Conservation (phyloP, 2,888 invertebrate genomes). For the Pycnomerus fuliginosus region DNA sequence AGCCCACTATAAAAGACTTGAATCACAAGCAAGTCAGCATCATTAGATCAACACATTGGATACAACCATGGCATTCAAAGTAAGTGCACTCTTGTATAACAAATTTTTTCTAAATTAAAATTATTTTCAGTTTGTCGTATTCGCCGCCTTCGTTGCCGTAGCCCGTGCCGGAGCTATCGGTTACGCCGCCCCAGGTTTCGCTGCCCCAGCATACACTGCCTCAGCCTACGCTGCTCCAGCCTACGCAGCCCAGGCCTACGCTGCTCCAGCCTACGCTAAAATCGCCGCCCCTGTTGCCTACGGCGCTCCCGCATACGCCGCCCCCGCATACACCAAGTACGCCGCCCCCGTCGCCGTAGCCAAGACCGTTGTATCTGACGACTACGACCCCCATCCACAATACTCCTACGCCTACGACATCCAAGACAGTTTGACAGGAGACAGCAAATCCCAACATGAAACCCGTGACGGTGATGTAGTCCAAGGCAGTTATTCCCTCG, state of each 20-base stretch:
- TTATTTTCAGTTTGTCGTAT: constrained; percentile 22
- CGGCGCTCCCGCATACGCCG: constrained; percentile 17
- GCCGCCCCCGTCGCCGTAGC: constrained; percentile 26
- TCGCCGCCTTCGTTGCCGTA: constrained; percentile 28
- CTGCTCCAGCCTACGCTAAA: constrained; percentile 40
- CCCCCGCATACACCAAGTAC: no score
- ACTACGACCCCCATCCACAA: constrained; percentile 53
- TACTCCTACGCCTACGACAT: constrained; percentile 61
- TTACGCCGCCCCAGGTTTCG: no score
- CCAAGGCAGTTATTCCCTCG: constrained; percentile 58
- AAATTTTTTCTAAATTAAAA: no score
- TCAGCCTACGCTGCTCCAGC: constrained; percentile 39
- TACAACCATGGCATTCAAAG: no score
- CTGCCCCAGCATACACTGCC: constrained; percentile 16
- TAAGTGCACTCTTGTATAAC: no score
- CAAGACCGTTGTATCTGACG: constrained; percentile 36
- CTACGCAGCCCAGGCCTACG: constrained; percentile 11
- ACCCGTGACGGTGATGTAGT: constrained; percentile 64
- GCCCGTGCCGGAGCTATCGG: constrained; percentile 28
- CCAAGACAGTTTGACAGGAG: constrained; percentile 59
- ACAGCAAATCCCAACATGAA: constrained; percentile 62
- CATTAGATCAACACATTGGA: no score
- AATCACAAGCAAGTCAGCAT: no score
- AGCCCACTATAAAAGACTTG: constrained; percentile 19
- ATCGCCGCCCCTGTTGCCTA: constrained; percentile 42